Evolutionary conservation across 2,113 vertebrate genomes (phyloP), one percentile per base, ranked within the genome.

Genomic region (Dissostichus mawsoni): DNA sequence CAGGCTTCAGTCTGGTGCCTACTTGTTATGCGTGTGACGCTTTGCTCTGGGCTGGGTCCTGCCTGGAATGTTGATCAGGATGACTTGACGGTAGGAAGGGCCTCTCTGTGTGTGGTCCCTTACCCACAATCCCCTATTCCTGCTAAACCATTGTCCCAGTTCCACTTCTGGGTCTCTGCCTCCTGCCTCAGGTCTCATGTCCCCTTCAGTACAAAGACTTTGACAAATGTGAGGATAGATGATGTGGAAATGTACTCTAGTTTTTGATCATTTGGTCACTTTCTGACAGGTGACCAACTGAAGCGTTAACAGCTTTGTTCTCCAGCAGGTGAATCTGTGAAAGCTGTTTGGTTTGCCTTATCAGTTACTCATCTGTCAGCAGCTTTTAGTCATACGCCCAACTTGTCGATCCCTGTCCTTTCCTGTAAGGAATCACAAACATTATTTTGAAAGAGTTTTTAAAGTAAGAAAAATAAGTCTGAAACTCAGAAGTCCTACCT

Each of bases 81-180:
- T 73, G 80, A 88, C 70, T 85, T 33, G 78, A 74, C 36, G 73
- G 67, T 69, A 75, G 81, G 73, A 78, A 78, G 78, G 78, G 44
- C 68, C 3, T 63, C n/a, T n/a, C 86, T 62, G 84, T 92, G 90
- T 93, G 90, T 91, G 92, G 90, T 93, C 92, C 64, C 9, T 16
- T 82, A 47, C 84, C 90, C 89, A 87, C 72, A 89, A 66, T 83
- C 65, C 75, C 36, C 45, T 33, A 20, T 11, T 75, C 55, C 83
- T 50, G 50, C 67, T 33, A 45, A 63, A 36, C 75, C 36, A 78
- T 84, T 82, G 81, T 81, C 69, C 72, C 11, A 8, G 8, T 52
- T 56, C 6, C 57, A 71, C 20, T 65, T 75, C 17, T 69, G 68
- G 80, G 52, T 51, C 69, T 48, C 33, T 23, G 59, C 56, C 76